A percentile compares a stretch with the other conserved stretches of the same genome.
Conservation (phyloP, 2,797 vertebrate species). For the Galaxias olidus region DNA sequence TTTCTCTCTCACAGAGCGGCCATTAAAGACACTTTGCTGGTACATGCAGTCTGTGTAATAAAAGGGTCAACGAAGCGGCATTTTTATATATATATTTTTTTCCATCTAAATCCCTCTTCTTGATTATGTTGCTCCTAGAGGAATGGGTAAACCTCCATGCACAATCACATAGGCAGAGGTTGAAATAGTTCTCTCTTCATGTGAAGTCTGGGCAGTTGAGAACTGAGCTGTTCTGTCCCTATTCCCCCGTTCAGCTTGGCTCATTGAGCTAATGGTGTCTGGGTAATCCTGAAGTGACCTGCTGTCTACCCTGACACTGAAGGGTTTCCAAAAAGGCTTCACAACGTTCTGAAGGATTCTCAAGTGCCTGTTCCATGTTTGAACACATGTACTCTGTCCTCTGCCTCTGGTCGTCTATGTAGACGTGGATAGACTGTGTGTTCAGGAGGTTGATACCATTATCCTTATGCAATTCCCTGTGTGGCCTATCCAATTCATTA, state of each 20-base stretch:
- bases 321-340: conserved; percentile 1
- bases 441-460: too few relatives aligned
- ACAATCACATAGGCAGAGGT: too few relatives aligned
- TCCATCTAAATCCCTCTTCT: conserved; percentile 5
- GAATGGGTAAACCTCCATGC: neutral
- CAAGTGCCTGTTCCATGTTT: neutral
- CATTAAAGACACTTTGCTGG: neutral
- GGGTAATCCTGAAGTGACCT: neutral
- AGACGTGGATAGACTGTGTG: neutral
- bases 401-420: neutral
- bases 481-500: too few relatives aligned
- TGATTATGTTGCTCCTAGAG: neutral
- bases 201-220: neutral
- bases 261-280: neutral
- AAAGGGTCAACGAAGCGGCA: neutral
- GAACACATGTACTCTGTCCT: neutral
- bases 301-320: neutral
- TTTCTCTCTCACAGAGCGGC: conserved; percentile 16
- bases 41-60: neutral
- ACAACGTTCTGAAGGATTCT: neutral
- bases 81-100: neutral
- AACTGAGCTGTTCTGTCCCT: neutral
- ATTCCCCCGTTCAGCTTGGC: neutral
- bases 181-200: neutral
- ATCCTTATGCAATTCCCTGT: too few relatives aligned